Percentiles rank a stretch among this genome's conserved stretches.
Conservation (phyloP, 2,888 invertebrate species). For the Rhagophthalmus giganteus region DNA sequence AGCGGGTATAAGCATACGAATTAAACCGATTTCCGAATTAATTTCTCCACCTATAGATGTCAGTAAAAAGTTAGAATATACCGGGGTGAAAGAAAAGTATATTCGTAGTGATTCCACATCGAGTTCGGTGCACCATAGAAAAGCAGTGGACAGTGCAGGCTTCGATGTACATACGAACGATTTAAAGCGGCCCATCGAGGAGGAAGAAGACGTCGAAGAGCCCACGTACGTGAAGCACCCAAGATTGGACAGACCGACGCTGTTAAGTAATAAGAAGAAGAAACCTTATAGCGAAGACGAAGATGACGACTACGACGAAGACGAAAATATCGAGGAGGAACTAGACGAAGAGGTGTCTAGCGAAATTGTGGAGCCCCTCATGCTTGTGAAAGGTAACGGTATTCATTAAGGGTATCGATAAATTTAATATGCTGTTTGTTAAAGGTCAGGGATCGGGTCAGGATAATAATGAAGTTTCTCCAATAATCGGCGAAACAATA, state of each 20-base stretch:
- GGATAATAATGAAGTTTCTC: constrained; percentile 53
- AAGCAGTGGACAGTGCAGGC: constrained; percentile 40
- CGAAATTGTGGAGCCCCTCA: constrained; percentile 71
- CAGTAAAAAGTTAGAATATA: constrained; percentile 34
- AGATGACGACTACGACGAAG: constrained; percentile 35
- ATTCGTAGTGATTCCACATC: constrained; percentile 35
- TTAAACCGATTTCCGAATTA: constrained; percentile 23
- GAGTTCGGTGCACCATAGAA: constrained; percentile 28
- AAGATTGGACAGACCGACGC: constrained; percentile 36
- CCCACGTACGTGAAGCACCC: constrained; percentile 36
- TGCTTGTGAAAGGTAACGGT: constrained; percentile 68
- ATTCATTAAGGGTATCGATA: no score
- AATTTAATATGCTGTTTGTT: not conserved
- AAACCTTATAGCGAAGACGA: constrained; percentile 33
- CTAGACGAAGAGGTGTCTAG: constrained; percentile 23
- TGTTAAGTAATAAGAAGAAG: constrained; percentile 37
- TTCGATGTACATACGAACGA: constrained; percentile 34
- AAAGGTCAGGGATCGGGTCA: constrained; percentile 58
- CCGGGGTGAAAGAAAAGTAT: constrained; percentile 40
- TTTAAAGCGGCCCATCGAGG: constrained; percentile 35
- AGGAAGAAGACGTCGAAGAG: constrained; percentile 36
- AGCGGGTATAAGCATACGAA: constrained; percentile 16
- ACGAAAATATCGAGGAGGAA: no score
- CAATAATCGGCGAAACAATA: constrained; percentile 67
- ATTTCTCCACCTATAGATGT: constrained; percentile 15